A percentile compares a stretch with the other conserved stretches of the same genome.
These are phyloP conservation scores for Eubucco bourcierii DNA, from an alignment of 2,113 vertebrate species.

Conservation along the genomic window DNA sequence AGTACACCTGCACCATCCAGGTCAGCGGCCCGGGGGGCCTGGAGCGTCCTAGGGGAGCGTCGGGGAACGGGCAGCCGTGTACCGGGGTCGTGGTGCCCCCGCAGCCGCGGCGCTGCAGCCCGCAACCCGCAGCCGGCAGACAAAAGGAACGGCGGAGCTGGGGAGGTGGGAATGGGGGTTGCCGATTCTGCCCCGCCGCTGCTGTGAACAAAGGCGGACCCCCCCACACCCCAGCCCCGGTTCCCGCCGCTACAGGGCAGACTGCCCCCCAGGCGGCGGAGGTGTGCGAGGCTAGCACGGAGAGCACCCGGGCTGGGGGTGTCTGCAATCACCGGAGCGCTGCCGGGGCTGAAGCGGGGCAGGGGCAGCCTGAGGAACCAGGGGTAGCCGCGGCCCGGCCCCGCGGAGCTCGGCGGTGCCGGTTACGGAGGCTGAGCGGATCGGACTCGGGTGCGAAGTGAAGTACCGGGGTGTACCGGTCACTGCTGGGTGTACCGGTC, in stretches of 20 bases:
- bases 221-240: neutral
- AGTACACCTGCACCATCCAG: constrained; percentile 96
- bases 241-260: neutral
- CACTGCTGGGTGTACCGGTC: neutral
- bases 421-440: neutral
- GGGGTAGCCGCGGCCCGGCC: neutral
- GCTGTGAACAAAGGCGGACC: neutral
- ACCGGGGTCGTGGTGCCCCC: neutral
- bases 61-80: neutral
- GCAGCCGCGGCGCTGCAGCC: neutral
- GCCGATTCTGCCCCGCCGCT: neutral
- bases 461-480: neutral
- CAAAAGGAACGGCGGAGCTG: neutral
- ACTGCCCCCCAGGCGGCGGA: neutral
- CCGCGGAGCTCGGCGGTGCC: neutral
- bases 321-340: neutral
- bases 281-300: neutral
- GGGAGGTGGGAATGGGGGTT: neutral
- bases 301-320: neutral
- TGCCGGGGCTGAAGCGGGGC: neutral
- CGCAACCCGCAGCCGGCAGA: neutral
- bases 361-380: neutral
- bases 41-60: neutral
- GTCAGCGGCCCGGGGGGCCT: constrained; percentile 67
- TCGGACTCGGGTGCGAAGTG: neutral